phyloP scores from a whole-genome alignment of 2,113 vertebrate genomes.

The Scomber colias region DNA sequence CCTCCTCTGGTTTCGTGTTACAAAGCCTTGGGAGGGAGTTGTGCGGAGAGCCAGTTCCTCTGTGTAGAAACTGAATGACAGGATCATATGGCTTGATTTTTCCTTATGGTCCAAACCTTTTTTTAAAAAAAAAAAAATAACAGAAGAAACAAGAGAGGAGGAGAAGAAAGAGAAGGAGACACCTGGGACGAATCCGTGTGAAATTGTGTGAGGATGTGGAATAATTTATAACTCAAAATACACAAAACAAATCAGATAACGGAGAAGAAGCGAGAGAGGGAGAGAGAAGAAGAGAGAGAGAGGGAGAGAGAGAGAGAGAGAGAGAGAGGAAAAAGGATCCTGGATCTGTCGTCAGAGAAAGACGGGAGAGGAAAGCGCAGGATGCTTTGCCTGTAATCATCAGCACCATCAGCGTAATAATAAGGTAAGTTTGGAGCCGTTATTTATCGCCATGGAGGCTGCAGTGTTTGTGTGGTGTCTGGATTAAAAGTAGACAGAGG shows the following conservation, averaged over 20 bases:
- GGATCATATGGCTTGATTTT: conserved; percentile 78
- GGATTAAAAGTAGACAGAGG: conserved; percentile 43
- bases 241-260: conserved; percentile 65
- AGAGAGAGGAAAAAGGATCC: conserved; percentile 41
- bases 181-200: conserved; percentile 15
- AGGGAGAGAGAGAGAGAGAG: no score
- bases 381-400: conserved; percentile 54
- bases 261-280: conserved; percentile 23
- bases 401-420: conserved; percentile 37
- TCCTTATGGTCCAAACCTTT: conserved; percentile 44
- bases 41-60: conserved; percentile 79
- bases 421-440: conserved; percentile 71
- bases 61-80: conserved; percentile 82
- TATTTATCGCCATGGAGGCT: neutral
- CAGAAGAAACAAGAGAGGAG: neutral
- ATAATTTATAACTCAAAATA: conserved; percentile 74
- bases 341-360: conserved; percentile 58
- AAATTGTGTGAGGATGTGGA: conserved; percentile 69
- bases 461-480: neutral
- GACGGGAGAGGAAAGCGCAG: conserved; percentile 60
- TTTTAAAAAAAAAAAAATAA: neutral
- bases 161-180: conserved; percentile 16
- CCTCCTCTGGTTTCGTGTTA: conserved; percentile 81
- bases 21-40: conserved; percentile 80
- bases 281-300: neutral